phyloP scores from a whole-genome alignment of 2,113 vertebrate species.

The Eira barbara region DNA sequence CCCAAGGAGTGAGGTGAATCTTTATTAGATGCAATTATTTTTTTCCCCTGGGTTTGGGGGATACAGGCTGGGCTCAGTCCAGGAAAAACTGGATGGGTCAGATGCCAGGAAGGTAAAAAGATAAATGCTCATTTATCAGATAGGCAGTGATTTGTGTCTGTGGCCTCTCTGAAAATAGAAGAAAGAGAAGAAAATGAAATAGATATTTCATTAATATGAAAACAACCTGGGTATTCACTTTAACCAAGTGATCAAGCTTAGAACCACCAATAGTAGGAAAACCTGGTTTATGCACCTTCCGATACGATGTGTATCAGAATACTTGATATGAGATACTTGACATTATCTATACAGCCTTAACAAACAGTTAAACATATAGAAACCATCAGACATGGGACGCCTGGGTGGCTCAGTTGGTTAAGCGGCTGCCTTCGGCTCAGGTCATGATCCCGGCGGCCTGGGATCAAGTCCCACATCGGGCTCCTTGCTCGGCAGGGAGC shows the following conservation, averaged over 20 bases:
- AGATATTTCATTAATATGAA: neutral
- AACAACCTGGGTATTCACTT: neutral
- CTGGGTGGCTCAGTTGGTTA: too few relatives aligned
- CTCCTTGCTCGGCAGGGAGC: too few relatives aligned
- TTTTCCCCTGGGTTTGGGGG: neutral
- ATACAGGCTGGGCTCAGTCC: neutral
- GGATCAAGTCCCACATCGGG: too few relatives aligned
- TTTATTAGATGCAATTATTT: neutral
- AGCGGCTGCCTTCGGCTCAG: too few relatives aligned
- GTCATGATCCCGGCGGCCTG: too few relatives aligned
- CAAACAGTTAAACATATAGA: neutral
- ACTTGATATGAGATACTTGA: neutral
- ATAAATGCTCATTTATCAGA: neutral
- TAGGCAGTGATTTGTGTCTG: neutral
- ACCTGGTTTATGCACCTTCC: neutral
- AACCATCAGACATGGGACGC: neutral
- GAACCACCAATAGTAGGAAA: neutral
- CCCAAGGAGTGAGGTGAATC: neutral
- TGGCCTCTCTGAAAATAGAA: neutral
- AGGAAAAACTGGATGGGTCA: neutral
- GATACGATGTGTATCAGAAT: neutral
- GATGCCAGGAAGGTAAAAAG: neutral
- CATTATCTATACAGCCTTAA: neutral
- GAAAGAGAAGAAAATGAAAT: neutral
- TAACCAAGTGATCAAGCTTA: neutral